These are phyloP conservation scores for Chymomyza caudatula DNA, from an alignment of 2,888 invertebrate species.

Conservation along the genomic window DNA sequence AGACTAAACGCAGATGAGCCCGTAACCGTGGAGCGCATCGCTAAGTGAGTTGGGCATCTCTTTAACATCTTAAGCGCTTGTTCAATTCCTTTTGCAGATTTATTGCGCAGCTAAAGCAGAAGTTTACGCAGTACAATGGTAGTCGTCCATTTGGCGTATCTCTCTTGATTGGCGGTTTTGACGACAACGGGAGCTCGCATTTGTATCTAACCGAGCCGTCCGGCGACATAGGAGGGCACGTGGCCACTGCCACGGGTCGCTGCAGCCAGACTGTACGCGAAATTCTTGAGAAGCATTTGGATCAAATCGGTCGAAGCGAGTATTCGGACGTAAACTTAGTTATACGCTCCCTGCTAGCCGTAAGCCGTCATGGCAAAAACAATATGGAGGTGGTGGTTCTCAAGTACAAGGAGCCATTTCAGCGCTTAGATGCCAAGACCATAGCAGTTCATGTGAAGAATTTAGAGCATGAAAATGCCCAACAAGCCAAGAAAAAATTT, in stretches of 20 bases:
- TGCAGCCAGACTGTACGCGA: slow-evolving; percentile 97
- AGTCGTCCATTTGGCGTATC: slow-evolving; percentile 98
- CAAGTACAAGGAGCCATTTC: slow-evolving; percentile 83
- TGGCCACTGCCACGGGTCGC: slow-evolving; percentile 97
- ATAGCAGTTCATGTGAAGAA: slow-evolving; percentile 94
- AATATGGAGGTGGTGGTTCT: slow-evolving; percentile 98
- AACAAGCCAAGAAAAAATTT: slow-evolving; percentile 86
- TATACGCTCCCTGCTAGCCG: slow-evolving; percentile 94
- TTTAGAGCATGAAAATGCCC: slow-evolving; percentile 97
- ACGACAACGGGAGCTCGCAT: slow-evolving; percentile 95
- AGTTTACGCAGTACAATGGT: slow-evolving; percentile 99
- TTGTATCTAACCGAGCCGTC: slow-evolving; percentile 99
- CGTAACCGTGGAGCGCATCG: slow-evolving; percentile 97
- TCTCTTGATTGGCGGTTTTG: slow-evolving; percentile 97
- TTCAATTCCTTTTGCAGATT: slow-evolving; percentile 66
- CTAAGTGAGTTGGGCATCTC: slow-evolving; percentile 77
- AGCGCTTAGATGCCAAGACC: slow-evolving; percentile 95
- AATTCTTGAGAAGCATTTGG: too few relatives aligned
- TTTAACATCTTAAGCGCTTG: too few relatives aligned
- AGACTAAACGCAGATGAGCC: too few relatives aligned
- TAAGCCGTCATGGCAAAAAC: slow-evolving; percentile 97
- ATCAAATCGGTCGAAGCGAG: too few relatives aligned
- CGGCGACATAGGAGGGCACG: too few relatives aligned
- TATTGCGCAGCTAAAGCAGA: slow-evolving; percentile 89
- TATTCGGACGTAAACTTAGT: slow-evolving; percentile 98